Conservation (phyloP, 2,113 vertebrate genomes). For the Tragelaphus scriptus region DNA sequence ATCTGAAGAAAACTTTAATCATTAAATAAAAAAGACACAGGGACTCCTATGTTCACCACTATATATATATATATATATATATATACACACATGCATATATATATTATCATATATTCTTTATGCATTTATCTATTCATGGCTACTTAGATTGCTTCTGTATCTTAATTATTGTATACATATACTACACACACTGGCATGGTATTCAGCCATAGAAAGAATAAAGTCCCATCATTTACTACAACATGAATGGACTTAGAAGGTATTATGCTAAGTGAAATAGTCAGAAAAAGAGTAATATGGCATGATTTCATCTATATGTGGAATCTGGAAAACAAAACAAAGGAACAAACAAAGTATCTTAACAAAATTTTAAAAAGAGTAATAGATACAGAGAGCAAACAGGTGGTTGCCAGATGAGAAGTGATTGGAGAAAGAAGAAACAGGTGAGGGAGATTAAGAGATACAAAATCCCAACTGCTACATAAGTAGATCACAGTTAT, state of each 20-base stretch:
- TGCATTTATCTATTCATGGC: not conserved
- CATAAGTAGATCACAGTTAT: not conserved
- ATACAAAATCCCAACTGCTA: not conserved
- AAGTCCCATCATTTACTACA: not conserved
- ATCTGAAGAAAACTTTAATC: not conserved
- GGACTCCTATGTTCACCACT: not conserved
- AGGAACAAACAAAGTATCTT: not conserved
- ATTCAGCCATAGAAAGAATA: not conserved
- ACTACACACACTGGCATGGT: not conserved
- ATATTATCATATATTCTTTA: not conserved
- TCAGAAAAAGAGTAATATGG: not conserved
- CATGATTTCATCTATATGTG: not conserved
- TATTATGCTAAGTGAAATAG: not conserved
- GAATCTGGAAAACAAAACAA: not conserved
- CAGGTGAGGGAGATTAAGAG: not conserved
- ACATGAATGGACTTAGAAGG: not conserved
- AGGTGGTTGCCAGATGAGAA: not conserved
- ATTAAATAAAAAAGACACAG: not conserved
- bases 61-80: not conserved
- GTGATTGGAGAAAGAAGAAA: not conserved
- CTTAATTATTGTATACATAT: not conserved
- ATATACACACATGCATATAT: not conserved
- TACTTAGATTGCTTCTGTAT: not conserved
- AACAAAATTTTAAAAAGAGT: not conserved
- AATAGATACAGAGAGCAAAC: not conserved